These are phyloP conservation scores for Acanthoscelides obtectus DNA, from an alignment of 2,888 invertebrate species.

Conservation along the genomic window DNA sequence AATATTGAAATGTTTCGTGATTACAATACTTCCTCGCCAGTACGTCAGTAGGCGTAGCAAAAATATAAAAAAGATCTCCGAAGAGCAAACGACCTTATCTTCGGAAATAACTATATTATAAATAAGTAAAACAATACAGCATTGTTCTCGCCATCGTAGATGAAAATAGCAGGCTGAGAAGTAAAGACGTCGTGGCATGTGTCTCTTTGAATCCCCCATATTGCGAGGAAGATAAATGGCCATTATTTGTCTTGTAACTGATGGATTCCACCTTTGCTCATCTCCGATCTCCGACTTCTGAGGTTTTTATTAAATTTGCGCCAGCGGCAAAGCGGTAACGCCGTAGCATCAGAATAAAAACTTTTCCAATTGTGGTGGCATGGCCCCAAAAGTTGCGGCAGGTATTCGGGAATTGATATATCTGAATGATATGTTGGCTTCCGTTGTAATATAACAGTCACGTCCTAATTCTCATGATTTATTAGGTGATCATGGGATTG, in stretches of 20 bases:
- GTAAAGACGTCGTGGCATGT: neutral
- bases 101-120: too few relatives aligned
- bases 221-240: conserved; percentile 3
- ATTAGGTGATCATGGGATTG: neutral
- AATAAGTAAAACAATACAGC: neutral
- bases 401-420: neutral
- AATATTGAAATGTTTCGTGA: too few relatives aligned
- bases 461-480: neutral
- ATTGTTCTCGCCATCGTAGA: neutral
- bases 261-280: neutral
- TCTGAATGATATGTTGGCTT: neutral
- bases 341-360: neutral
- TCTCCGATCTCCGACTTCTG: neutral
- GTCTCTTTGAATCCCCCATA: neutral
- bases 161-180: neutral
- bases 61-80: too few relatives aligned
- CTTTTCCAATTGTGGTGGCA: neutral
- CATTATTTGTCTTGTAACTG: conserved; percentile 1
- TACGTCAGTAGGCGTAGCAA: too few relatives aligned
- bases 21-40: too few relatives aligned
- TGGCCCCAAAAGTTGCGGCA: neutral
- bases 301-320: neutral
- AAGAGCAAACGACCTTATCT: too few relatives aligned
- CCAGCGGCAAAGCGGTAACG: too few relatives aligned
- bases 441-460: neutral